These are phyloP conservation scores for Philopotamus ludificatus DNA, from an alignment of 1,140 invertebrate species.

Conservation along the genomic window DNA sequence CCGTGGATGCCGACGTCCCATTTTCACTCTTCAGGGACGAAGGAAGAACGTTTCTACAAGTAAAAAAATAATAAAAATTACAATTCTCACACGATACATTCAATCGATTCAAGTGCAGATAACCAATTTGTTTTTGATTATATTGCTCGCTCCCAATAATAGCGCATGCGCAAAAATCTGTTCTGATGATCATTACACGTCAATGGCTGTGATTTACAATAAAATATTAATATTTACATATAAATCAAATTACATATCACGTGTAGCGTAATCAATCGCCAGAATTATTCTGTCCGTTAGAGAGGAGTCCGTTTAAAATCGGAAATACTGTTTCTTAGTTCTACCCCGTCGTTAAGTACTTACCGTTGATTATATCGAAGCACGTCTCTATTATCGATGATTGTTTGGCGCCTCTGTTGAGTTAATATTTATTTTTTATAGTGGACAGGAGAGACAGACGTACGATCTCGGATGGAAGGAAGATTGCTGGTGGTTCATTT, in stretches of 20 bases:
- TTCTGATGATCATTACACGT: too few species aligned
- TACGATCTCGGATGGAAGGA: constrained; percentile 72
- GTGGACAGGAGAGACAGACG: constrained; percentile 78
- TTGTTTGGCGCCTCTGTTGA: too few species aligned
- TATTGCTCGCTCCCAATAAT: too few species aligned
- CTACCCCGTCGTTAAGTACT: not conserved
- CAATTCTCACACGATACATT: not conserved
- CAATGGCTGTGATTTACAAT: too few species aligned
- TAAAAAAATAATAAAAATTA: constrained; percentile 43
- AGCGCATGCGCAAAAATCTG: too few species aligned
- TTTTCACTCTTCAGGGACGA: constrained; percentile 78
- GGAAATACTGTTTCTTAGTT: too few species aligned
- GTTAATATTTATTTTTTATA: constrained; percentile 50
- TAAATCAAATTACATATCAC: too few species aligned
- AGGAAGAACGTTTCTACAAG: constrained; percentile 75
- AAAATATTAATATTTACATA: too few species aligned
- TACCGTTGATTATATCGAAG: not conserved
- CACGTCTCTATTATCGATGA: not conserved
- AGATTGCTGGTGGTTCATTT: constrained; percentile 75
- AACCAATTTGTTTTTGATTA: not conserved
- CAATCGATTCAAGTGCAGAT: too few species aligned
- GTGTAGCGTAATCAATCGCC: too few species aligned
- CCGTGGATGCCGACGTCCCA: constrained; percentile 72
- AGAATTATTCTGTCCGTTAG: not conserved
- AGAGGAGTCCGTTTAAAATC: constrained; percentile 4